A percentile compares a stretch with the other conserved stretches of the same genome.
Conservation (phyloP, 2,113 vertebrate species). For the Cathartes aura region DNA sequence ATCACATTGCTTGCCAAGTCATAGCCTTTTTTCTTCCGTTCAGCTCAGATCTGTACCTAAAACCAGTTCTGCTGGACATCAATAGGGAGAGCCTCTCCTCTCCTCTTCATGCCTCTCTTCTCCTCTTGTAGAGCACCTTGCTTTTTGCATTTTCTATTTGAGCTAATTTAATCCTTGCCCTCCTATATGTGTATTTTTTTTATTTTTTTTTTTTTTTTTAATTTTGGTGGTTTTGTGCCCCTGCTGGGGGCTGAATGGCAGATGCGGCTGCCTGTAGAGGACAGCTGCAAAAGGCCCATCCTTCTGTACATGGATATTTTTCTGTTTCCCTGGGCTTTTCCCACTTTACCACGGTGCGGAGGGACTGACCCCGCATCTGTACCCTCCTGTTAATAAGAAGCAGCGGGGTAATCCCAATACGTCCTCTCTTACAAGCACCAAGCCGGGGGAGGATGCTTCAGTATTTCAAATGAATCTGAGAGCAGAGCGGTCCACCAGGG, state of each 20-base stretch:
- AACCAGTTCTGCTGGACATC: background rate
- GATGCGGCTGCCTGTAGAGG: background rate
- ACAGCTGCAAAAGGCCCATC: background rate
- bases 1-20: background rate
- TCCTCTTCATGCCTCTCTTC: fast-evolving
- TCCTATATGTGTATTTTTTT: fast-evolving
- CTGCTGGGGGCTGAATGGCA: background rate
- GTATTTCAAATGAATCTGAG: background rate
- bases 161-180: background rate
- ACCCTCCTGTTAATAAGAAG: background rate
- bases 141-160: background rate
- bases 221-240: background rate
- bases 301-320: background rate
- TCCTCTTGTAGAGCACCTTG: fast-evolving
- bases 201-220: no score
- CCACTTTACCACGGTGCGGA: fast-evolving
- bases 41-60: background rate
- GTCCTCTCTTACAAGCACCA: background rate
- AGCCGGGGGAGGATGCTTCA: background rate
- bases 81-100: fast-evolving
- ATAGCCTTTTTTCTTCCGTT: background rate
- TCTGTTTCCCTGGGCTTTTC: background rate
- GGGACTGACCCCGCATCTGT: fast-evolving
- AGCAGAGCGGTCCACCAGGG: fast-evolving
- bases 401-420: fast-evolving